Conservation (phyloP, 92 coral and sea anemone species). For the Epizoanthus ramosus region DNA sequence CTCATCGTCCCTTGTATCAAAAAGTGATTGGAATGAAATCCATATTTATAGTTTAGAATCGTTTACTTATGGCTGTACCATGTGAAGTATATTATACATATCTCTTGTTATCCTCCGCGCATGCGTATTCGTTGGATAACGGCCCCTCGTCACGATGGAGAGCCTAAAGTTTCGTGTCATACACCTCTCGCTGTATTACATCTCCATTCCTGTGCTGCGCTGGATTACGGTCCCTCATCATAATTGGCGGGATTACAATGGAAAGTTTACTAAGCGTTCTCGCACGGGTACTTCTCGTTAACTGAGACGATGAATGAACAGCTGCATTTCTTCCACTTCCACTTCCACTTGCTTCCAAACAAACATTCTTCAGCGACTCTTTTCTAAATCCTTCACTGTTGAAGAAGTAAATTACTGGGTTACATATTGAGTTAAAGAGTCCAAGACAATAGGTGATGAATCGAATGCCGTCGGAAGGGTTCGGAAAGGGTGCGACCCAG, state of each 20-base stretch:
- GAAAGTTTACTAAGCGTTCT: conserved; percentile 29
- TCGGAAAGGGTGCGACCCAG: conserved; percentile 82
- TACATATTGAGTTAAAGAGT: conserved; percentile 78
- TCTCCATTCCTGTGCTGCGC: not conserved
- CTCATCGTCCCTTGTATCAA: no score
- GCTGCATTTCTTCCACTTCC: conserved; percentile 23
- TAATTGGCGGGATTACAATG: conserved; percentile 6
- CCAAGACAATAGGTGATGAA: conserved; percentile 68
- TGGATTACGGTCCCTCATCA: conserved; percentile 14
- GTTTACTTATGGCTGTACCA: conserved; percentile 3
- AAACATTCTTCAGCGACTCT: conserved; percentile 69
- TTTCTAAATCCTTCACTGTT: conserved; percentile 73
- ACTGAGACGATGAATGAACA: not conserved
- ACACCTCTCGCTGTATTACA: not conserved
- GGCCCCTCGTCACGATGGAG: no score
- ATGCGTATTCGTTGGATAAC: no score
- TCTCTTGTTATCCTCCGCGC: no score
- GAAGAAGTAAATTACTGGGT: conserved; percentile 82
- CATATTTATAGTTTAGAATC: not conserved
- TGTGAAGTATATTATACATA: no score
- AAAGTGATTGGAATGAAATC: no score
- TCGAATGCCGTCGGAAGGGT: conserved; percentile 74
- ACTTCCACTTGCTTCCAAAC: conserved; percentile 55
- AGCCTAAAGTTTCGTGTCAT: conserved; percentile 25
- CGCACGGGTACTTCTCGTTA: conserved; percentile 2